Evolutionary conservation across 2,113 vertebrate genomes (phyloP).

Genomic region (Cynopterus brachyotis): DNA sequence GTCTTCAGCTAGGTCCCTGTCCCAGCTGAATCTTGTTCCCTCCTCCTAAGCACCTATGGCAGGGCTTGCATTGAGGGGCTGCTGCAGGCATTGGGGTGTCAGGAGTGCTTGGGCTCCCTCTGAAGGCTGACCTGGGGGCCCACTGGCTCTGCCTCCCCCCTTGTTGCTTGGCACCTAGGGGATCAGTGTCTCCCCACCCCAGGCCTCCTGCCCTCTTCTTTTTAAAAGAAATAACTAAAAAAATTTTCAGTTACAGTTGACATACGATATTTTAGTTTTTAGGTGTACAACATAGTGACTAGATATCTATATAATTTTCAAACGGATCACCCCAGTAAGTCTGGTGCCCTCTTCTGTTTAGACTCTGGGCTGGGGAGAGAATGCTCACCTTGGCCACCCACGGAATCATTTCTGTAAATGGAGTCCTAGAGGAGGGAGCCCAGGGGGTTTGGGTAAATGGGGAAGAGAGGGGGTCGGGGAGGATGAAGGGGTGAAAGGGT

Average conservation of each 20-base stretch:
- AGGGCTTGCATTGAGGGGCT: background rate
- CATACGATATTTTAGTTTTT: background rate
- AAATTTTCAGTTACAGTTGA: background rate
- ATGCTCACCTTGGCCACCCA: background rate
- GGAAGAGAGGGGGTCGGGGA: background rate
- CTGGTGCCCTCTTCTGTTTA: background rate
- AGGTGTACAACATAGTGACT: background rate
- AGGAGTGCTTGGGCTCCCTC: background rate
- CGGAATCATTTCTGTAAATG: background rate
- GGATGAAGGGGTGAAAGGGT: background rate
- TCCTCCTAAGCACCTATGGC: background rate
- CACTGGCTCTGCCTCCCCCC: background rate
- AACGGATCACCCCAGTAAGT: background rate
- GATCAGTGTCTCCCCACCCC: background rate
- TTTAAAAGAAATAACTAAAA: background rate
- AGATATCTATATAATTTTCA: background rate
- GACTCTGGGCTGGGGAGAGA: background rate
- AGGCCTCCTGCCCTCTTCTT: background rate
- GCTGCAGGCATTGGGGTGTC: background rate
- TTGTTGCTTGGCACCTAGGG: background rate
- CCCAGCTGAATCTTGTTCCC: background rate
- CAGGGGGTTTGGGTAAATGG: background rate
- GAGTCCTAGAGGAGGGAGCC: background rate
- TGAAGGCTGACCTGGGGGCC: background rate
- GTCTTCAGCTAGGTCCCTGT: background rate